Conservation (phyloP, 1,140 invertebrate genomes). For the Stratiolaelaps scimitus region DNA sequence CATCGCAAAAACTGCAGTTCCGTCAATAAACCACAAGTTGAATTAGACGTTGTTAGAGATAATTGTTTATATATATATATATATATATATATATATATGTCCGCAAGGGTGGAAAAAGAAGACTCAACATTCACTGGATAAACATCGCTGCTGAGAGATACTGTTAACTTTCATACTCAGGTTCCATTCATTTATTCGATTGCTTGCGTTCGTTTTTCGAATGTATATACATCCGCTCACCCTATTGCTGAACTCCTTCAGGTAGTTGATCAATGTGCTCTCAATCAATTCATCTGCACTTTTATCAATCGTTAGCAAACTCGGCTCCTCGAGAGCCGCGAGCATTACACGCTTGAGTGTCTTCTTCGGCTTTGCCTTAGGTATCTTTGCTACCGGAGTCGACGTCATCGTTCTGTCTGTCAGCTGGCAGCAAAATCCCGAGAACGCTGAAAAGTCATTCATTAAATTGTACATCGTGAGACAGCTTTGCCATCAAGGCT, state of each 20-base stretch:
- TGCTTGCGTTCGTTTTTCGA: too few relatives aligned
- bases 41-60: too few relatives aligned
- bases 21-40: too few relatives aligned
- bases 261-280: background rate
- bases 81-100: too few relatives aligned
- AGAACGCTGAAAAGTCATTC: background rate
- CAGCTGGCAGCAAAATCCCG: background rate
- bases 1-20: too few relatives aligned
- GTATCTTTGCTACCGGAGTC: background rate
- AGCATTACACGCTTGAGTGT: conserved; percentile 17
- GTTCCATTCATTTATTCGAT: background rate
- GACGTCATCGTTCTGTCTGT: background rate
- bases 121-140: background rate
- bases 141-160: background rate
- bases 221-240: background rate
- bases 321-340: conserved; percentile 3
- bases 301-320: background rate
- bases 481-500: too few relatives aligned
- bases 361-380: background rate
- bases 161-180: background rate
- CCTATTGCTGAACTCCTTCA: conserved; percentile 6
- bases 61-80: too few relatives aligned
- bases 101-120: too few relatives aligned
- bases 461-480: too few relatives aligned
- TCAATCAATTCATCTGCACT: background rate